A percentile compares a stretch with the other conserved stretches of the same genome.
Conservation (phyloP, 53 echinoderm and acorn worm genomes). For the Holothuria leucospilota region DNA sequence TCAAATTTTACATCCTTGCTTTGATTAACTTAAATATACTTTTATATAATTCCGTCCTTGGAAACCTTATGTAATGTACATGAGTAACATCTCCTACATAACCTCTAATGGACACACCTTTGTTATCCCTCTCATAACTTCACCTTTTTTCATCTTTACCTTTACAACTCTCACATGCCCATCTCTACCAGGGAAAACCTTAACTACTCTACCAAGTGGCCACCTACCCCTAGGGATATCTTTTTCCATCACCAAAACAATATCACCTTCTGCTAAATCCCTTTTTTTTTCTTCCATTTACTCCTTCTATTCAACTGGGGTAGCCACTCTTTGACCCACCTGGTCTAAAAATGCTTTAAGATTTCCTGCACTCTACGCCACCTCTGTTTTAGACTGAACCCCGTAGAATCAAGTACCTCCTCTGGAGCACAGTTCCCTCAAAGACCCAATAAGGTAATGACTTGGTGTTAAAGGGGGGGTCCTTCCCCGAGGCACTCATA, state of each 20-base stretch:
- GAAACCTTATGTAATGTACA: too few species aligned
- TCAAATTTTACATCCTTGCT: too few species aligned
- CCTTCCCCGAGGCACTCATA: slow-evolving; percentile 10
- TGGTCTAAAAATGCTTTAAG: slow-evolving; percentile 13
- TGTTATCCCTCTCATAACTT: too few species aligned
- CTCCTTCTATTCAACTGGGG: slow-evolving; percentile 12
- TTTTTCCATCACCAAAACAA: slow-evolving; percentile 12
- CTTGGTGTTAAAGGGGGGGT: slow-evolving; percentile 26
- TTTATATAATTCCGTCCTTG: too few species aligned
- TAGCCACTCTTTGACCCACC: slow-evolving; percentile 43
- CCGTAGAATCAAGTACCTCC: slow-evolving; percentile 15
- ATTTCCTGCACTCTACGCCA: slow-evolving; percentile 44
- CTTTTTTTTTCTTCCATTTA: slow-evolving; percentile 18
- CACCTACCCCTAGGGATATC: not conserved
- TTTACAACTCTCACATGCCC: too few species aligned
- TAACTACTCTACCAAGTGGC: too few species aligned
- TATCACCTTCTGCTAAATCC: slow-evolving; percentile 1
- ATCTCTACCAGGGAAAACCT: too few species aligned
- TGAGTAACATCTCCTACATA: too few species aligned
- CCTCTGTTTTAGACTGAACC: not conserved
- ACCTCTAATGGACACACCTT: too few species aligned
- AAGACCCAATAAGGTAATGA: slow-evolving; percentile 7
- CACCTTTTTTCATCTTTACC: too few species aligned
- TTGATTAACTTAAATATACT: too few species aligned
- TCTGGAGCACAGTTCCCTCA: slow-evolving; percentile 21